A percentile compares a stretch with the other conserved stretches of the same genome.
Evolutionary conservation across 30 jellyfish, hydroid and myxozoan genomes (phyloP).

Genomic region (Aurelia sp.): DNA sequence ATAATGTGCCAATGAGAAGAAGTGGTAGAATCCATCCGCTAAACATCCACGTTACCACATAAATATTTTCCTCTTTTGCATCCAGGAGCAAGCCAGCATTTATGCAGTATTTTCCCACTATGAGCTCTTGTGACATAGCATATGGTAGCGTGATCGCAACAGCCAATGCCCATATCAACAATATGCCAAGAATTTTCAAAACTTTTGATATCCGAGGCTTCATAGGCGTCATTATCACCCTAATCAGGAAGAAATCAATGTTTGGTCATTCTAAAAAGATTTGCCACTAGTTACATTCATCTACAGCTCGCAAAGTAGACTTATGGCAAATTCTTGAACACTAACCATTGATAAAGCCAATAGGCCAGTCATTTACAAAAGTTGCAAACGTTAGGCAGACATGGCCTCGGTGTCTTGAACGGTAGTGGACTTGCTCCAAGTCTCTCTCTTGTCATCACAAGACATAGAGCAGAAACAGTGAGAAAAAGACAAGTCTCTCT

Average conservation of each 20-base stretch:
- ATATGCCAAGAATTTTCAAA: constrained; percentile 12
- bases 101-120: neutral
- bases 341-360: too few relatives aligned
- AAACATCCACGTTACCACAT: constrained; percentile 18
- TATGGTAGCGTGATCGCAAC: constrained; percentile 44
- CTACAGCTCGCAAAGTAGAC: too few relatives aligned
- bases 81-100: neutral
- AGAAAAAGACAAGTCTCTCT: too few relatives aligned
- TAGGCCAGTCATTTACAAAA: too few relatives aligned
- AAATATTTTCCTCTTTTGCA: neutral
- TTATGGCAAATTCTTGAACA: too few relatives aligned
- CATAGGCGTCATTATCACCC: constrained; percentile 37
- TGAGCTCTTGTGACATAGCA: constrained; percentile 5
- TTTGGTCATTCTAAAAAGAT: too few relatives aligned
- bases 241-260: neutral
- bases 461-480: too few relatives aligned
- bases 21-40: constrained; percentile 46
- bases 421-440: too few relatives aligned
- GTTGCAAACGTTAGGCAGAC: too few relatives aligned
- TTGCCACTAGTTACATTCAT: too few relatives aligned
- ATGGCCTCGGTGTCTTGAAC: too few relatives aligned
- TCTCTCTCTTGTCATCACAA: too few relatives aligned
- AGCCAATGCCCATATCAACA: constrained; percentile 31
- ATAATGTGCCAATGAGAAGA: neutral
- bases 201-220: constrained; percentile 19